These are phyloP conservation scores for Lepidocyrtinus sp. DNA, from an alignment of 2,888 invertebrate genomes.

Conservation along the genomic window DNA sequence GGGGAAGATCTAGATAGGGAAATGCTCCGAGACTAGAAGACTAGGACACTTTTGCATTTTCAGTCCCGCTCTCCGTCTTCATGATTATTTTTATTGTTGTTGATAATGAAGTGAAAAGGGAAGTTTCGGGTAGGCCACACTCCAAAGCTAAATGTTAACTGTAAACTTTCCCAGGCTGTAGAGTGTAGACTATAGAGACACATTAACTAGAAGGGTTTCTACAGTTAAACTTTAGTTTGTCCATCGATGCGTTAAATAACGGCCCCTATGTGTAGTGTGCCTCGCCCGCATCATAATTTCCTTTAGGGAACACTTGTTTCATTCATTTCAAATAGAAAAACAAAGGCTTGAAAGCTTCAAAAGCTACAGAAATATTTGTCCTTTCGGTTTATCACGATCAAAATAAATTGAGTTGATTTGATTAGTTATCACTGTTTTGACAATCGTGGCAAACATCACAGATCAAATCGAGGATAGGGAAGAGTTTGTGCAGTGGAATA, in stretches of 20 bases:
- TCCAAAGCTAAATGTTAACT: neutral
- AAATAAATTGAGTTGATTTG: neutral
- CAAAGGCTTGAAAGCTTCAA: neutral
- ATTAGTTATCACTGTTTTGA: neutral
- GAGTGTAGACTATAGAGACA: neutral
- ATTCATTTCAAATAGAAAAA: neutral
- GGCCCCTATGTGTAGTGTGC: neutral
- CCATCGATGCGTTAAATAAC: neutral
- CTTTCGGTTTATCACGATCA: neutral
- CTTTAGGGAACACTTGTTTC: neutral
- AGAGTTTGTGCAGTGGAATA: too few relatives aligned
- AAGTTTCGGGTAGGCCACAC: neutral
- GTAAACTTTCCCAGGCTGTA: neutral
- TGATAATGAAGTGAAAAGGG: slow-evolving; percentile 32
- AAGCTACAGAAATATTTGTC: neutral
- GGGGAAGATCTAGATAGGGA: neutral
- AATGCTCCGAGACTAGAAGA: neutral
- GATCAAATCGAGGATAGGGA: too few relatives aligned
- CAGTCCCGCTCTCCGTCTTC: neutral
- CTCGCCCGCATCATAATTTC: neutral
- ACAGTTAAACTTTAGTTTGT: neutral
- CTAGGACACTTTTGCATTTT: neutral
- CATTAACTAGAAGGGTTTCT: neutral
- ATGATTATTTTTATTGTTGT: neutral
- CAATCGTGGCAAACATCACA: too few relatives aligned